Evolutionary conservation across 2,888 invertebrate genomes (phyloP), one percentile per base, ranked within the genome.

Genomic region (Sturmia bella): DNA sequence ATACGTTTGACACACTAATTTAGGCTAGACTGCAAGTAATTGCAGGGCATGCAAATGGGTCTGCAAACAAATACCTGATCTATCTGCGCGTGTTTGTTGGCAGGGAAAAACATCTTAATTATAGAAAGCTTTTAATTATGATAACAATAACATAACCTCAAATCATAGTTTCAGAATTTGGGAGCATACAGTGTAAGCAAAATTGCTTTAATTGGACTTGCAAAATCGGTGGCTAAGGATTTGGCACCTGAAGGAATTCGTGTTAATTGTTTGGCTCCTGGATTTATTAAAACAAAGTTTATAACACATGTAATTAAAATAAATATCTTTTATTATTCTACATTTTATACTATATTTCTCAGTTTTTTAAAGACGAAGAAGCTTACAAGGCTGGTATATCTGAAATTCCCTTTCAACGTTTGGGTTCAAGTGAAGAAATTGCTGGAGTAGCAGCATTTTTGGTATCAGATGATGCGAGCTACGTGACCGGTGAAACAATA

Each of bases 141-240:
- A 50, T 21, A 50, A 50, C 21, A 3, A 3, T 21, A 21, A 50
- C 12, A 21, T n/a, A 13, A 39, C 17, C 19, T 57, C 1, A 9
- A 17, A 37, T 15, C 7, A 63, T 52, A 41, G 41, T 75, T 72
- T 57, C 37, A 48, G 96, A 90, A 95, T n/a, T 90, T 98, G 83
- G 98, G 97, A 12, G 94, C 96, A 1, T 99, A 99, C 91, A 96
- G 96, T 48, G 95, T 99, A 0, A 98, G 97, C 89, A 99, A 99
- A 92, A 98, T 98, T 3, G 95, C 98, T 6, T 91, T 99, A 63
- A 91, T 99, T 80, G 98, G 98, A 7, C 90, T 99, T 54, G 95
- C 96, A 0, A 98, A 97, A 92, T 95, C 95, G 54, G 94, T 96
- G 37, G 94, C 97, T 2, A 92, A 92, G 81, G 95, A 97, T 88